A percentile compares a stretch with the other conserved stretches of the same genome.
Evolutionary conservation across 2,888 invertebrate genomes (phyloP).

Genomic region (Caprella mutica): DNA sequence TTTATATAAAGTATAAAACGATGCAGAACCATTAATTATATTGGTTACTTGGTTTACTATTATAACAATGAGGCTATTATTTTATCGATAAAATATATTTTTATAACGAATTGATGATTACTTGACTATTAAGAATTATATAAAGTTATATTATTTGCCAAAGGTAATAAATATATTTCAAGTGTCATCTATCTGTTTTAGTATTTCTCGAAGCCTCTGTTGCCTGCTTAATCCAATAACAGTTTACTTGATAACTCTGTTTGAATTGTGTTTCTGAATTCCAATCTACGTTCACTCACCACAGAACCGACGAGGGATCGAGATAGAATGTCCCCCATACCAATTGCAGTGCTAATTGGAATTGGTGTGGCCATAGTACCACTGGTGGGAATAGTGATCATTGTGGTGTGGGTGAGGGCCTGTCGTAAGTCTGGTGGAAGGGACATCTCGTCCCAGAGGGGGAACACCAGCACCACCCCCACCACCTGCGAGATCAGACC

Average conservation of each 20-base stretch:
- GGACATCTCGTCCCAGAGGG: too few species aligned
- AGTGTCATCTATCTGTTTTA: too few species aligned
- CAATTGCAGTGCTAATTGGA: conserved; percentile 16
- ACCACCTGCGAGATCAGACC: background rate
- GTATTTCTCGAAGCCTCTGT: background rate
- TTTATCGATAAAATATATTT: background rate
- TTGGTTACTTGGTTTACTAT: too few species aligned
- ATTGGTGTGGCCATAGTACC: conserved; percentile 12
- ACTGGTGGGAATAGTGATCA: conserved; percentile 8
- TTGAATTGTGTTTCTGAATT: too few species aligned
- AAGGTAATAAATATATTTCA: too few species aligned
- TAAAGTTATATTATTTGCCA: too few species aligned
- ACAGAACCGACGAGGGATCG: conserved; percentile 27
- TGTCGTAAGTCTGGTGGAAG: background rate
- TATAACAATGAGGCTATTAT: background rate
- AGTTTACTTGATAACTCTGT: too few species aligned
- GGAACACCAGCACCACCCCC: too few species aligned
- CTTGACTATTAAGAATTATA: background rate
- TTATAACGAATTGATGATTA: background rate
- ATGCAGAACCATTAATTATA: too few species aligned
- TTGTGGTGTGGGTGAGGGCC: conserved; percentile 12
- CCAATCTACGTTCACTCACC: too few species aligned
- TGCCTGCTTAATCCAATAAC: too few species aligned
- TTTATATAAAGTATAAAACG: too few species aligned
- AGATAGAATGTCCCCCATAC: conserved; percentile 10